Base-by-base conservation (phyloP, 2,113 vertebrate genomes). In the Nibea coibor region DNA sequence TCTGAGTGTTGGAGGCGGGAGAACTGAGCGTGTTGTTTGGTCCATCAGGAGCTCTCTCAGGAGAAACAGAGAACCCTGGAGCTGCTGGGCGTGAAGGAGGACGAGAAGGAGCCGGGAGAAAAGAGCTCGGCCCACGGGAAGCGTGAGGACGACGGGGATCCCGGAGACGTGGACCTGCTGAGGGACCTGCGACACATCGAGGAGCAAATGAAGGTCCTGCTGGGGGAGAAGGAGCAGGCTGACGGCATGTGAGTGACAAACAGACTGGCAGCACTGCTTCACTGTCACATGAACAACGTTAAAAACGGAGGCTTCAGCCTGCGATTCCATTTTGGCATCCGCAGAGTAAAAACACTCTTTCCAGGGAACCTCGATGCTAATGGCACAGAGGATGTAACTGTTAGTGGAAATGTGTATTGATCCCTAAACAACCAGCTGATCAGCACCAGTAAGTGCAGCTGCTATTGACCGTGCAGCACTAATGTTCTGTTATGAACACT, bases 31-130 rank as follows among this genome's bases (percentile, higher is more conserved):
- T 22, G 5, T 16, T 2, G 1, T 42, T 45, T 7, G 47, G 26
- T 24, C 15, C n/a, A 26, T 20, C 89, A 99, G 98, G 96, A 98
- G 59, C 96, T 99, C 47, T 98, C 97, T 9, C 78, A 96, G 85
- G 98, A 99, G 94, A 99, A 99, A 85, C 95, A 95, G 88, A 95
- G 94, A 80, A 98, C 97, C 45, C 90, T 99, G 78, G 94, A 97
- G 81, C 95, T 97, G 91, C 89, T 99, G 74, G 95, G 95, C 64
- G 92, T 94, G 75, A 96, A 96, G 20, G 95, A 94, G 71, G 87
- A 94, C 31, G 28, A 89, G 84, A 12, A 73, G 10, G 28, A 86
- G 56, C 42, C 12, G 2, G 61, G 16, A 3, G 71, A 24, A 57
- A 62, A 71, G 10, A 58, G 42, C 48, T 8, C 64, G 0, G 70